Percentiles rank a stretch among this genome's conserved stretches.
phyloP scores from a whole-genome alignment of 2,888 invertebrate genomes.

The Acholoe squamosa region DNA sequence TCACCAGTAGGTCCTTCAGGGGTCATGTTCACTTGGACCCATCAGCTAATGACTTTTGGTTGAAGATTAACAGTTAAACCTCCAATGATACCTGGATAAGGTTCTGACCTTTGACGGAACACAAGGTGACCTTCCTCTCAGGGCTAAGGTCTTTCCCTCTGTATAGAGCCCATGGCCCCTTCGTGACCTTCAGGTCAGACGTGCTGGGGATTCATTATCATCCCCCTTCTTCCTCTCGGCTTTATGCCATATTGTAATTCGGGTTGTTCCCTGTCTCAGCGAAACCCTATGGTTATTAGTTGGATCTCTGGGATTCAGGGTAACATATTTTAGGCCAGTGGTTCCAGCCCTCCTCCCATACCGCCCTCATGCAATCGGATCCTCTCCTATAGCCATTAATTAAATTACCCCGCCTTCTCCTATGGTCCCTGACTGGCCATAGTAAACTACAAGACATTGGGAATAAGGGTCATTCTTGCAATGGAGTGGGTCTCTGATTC shows the following conservation, averaged over 20 bases:
- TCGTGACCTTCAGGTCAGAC: neutral
- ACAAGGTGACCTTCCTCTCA: neutral
- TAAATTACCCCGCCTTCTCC: neutral
- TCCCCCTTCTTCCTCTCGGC: neutral
- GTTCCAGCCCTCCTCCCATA: neutral
- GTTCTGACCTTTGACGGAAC: constrained; percentile 16
- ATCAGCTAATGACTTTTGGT: constrained; percentile 45
- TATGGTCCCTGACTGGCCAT: too few species aligned
- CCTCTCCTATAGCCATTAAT: constrained; percentile 18
- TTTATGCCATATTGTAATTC: neutral
- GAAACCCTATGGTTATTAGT: neutral
- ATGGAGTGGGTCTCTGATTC: too few species aligned
- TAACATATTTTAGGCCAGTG: neutral
- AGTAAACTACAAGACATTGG: neutral
- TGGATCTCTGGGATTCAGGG: neutral
- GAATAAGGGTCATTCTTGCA: neutral
- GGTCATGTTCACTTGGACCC: neutral
- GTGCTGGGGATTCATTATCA: neutral
- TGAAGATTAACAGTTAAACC: neutral
- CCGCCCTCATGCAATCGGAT: neutral
- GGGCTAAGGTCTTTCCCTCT: neutral
- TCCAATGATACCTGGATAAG: constrained; percentile 18
- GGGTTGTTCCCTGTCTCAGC: neutral
- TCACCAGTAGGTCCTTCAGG: neutral
- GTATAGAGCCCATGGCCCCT: neutral